phyloP scores from a whole-genome alignment of 2,113 vertebrate genomes.

The Sinocyclocheilus grahami region DNA sequence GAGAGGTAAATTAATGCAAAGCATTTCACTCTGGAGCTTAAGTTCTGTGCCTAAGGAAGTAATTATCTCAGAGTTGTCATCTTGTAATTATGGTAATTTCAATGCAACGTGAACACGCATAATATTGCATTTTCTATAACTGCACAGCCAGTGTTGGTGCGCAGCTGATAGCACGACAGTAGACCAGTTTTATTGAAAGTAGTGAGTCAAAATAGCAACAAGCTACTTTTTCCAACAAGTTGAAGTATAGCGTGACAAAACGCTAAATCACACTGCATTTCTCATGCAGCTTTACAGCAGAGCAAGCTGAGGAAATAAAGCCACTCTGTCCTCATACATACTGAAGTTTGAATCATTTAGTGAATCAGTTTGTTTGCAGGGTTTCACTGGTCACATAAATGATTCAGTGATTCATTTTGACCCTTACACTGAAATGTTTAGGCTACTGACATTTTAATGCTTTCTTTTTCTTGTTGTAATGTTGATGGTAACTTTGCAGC shows the following conservation, averaged over 20 bases:
- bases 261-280: background rate
- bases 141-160: background rate
- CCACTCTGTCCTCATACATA: no score
- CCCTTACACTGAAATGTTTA: no score
- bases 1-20: background rate
- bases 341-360: no score
- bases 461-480: no score
- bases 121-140: background rate
- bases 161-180: background rate
- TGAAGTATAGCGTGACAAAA: background rate
- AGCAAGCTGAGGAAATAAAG: background rate
- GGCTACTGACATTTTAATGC: no score
- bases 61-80: background rate
- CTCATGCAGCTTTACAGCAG: background rate
- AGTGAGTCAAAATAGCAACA: background rate
- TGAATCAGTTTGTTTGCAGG: no score
- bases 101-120: background rate
- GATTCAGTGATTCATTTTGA: no score
- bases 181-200: background rate
- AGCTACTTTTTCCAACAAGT: background rate
- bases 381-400: no score
- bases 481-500: no score
- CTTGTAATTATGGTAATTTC: background rate
- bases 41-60: background rate
- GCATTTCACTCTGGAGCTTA: background rate